A percentile compares a stretch with the other conserved stretches of the same genome.
These are phyloP conservation scores for Drosophila emarginata DNA, from an alignment of 2,888 invertebrate genomes.

Conservation along the genomic window DNA sequence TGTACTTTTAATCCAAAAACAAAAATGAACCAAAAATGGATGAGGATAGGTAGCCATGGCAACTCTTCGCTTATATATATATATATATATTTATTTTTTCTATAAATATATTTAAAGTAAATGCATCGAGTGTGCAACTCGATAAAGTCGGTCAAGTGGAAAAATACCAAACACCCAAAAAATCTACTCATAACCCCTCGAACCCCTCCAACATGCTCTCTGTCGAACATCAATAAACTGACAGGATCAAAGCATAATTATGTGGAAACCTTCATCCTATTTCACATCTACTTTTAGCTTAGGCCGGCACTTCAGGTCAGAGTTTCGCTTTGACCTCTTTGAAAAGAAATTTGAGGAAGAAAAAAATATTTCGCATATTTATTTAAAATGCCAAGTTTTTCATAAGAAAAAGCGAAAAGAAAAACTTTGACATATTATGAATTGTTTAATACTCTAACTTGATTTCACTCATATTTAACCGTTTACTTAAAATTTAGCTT, in stretches of 20 bases:
- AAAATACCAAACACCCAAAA: slow-evolving; percentile 13
- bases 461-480: too few species aligned
- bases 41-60: slow-evolving; percentile 27
- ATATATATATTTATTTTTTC: slow-evolving; percentile 35
- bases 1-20: slow-evolving; percentile 70
- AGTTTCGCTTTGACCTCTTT: neutral
- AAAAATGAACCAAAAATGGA: slow-evolving; percentile 12
- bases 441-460: neutral
- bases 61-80: neutral
- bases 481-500: too few species aligned
- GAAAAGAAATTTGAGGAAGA: neutral
- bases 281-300: neutral
- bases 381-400: slow-evolving; percentile 20
- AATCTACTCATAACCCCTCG: neutral
- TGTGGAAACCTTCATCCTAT: neutral
- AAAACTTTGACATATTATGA: neutral
- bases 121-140: slow-evolving; percentile 20
- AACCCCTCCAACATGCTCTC: neutral
- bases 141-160: slow-evolving; percentile 46
- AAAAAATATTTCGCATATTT: slow-evolving; percentile 20
- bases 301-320: neutral
- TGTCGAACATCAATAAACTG: slow-evolving; percentile 28
- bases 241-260: slow-evolving; percentile 39
- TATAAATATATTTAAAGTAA: slow-evolving; percentile 46
- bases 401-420: neutral